Conservation (phyloP, 2,113 vertebrate genomes). For the Paramisgurnus dabryanus region DNA sequence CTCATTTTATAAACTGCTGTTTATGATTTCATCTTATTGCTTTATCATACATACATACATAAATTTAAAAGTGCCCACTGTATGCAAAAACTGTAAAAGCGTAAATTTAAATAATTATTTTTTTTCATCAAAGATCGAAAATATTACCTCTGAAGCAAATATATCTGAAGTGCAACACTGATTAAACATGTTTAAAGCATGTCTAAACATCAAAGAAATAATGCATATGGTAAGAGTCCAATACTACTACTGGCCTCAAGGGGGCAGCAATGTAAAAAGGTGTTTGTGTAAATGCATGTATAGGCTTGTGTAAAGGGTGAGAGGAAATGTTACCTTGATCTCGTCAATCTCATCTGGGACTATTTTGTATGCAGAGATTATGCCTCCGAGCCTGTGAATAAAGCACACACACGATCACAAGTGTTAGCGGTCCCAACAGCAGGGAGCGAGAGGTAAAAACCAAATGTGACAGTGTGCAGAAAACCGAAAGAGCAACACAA, state of each 20-base stretch:
- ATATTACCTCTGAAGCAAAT: too few relatives aligned
- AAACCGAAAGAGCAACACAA: slow-evolving; percentile 15
- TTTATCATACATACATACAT: too few relatives aligned
- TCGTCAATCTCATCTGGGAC: slow-evolving; percentile 98
- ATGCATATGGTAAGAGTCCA: background rate
- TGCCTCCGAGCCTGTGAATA: slow-evolving; percentile 91
- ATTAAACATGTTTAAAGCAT: too few relatives aligned
- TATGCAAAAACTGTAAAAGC: too few relatives aligned
- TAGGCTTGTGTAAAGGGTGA: background rate
- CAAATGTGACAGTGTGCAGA: slow-evolving; percentile 18
- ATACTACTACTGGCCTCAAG: background rate
- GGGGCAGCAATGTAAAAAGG: slow-evolving; percentile 3
- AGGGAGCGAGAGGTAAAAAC: background rate
- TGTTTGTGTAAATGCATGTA: slow-evolving; percentile 18
- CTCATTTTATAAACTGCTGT: slow-evolving; percentile 6
- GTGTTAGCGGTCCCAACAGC: slow-evolving; percentile 19
- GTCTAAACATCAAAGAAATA: background rate
- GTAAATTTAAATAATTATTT: too few relatives aligned
- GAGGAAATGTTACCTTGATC: slow-evolving; percentile 85
- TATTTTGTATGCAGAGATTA: slow-evolving; percentile 96
- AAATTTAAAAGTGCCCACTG: too few relatives aligned
- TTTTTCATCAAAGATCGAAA: too few relatives aligned
- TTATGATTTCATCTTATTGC: background rate
- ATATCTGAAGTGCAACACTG: too few relatives aligned
- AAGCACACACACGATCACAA: slow-evolving; percentile 35